Conservation (phyloP, 2,113 vertebrate species). For the Bos indicus region DNA sequence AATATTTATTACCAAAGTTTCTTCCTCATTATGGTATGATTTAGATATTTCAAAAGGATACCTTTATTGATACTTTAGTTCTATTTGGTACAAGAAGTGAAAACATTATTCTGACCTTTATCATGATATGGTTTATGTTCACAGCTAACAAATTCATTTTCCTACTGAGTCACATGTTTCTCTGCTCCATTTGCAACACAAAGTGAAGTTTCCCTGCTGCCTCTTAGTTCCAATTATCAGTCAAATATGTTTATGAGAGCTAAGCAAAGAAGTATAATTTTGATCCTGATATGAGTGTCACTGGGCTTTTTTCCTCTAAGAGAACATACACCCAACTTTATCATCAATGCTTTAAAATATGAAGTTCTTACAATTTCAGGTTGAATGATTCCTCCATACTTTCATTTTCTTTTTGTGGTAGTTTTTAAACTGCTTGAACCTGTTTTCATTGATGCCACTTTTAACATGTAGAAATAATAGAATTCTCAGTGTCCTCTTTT, state of each 20-base stretch:
- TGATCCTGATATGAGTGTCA: neutral
- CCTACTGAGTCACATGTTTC: neutral
- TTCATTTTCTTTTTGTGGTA: neutral
- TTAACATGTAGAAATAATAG: neutral
- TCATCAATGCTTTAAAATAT: neutral
- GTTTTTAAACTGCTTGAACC: neutral
- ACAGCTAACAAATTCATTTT: conserved; percentile 19
- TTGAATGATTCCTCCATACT: neutral
- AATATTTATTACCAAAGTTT: neutral
- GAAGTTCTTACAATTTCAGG: neutral
- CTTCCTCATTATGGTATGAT: neutral
- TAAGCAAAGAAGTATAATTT: conserved; percentile 37
- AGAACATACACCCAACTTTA: neutral
- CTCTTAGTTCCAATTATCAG: conserved; percentile 59
- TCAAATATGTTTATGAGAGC: conserved; percentile 42
- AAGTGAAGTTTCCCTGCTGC: conserved; percentile 6
- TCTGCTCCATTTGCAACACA: conserved; percentile 28
- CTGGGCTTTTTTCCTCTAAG: neutral
- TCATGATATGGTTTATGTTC: neutral
- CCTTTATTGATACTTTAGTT: neutral
- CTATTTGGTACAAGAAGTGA: neutral
- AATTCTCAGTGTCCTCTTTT: neutral
- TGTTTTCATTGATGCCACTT: neutral
- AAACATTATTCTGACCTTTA: neutral
- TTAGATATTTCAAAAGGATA: neutral